Percentiles rank a stretch among this genome's conserved stretches.
Evolutionary conservation across 2,888 invertebrate genomes (phyloP).

Genomic region (Tetramorium bicarinatum): DNA sequence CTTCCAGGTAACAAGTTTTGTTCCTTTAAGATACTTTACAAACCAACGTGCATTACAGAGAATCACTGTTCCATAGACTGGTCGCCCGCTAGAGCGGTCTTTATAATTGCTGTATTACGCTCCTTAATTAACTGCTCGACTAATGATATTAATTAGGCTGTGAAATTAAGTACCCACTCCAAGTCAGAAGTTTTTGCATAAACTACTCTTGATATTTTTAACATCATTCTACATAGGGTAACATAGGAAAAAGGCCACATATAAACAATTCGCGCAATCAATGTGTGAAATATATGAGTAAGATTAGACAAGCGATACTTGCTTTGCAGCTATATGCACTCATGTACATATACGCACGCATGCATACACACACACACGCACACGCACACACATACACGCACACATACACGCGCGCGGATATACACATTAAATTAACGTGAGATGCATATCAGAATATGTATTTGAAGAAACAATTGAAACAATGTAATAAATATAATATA

Average conservation of each 20-base stretch:
- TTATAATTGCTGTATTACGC: conserved; percentile 83
- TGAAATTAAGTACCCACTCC: conserved; percentile 82
- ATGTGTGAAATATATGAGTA: conserved; percentile 28
- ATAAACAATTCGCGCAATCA: conserved; percentile 19
- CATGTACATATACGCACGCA: not conserved
- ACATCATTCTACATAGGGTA: not conserved
- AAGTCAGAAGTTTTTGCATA: conserved; percentile 65
- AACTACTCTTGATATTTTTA: conserved; percentile 35
- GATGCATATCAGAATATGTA: not conserved
- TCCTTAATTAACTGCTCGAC: conserved; percentile 84
- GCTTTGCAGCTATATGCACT: conserved; percentile 7
- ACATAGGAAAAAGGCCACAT: conserved; percentile 19
- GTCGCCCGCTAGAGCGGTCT: conserved; percentile 75
- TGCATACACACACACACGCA: too few species aligned
- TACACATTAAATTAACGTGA: not conserved
- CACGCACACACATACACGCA: too few species aligned
- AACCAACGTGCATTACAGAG: conserved; percentile 64
- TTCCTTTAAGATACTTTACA: conserved; percentile 53
- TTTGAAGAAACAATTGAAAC: not conserved
- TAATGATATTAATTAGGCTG: conserved; percentile 85
- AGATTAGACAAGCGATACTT: conserved; percentile 9
- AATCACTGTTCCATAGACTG: conserved; percentile 82
- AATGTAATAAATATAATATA: not conserved
- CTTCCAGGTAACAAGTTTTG: conserved; percentile 34
- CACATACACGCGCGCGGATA: not conserved